These are phyloP conservation scores for Muntiacus reevesi DNA, from an alignment of 2,113 vertebrate species.

Conservation along the genomic window DNA sequence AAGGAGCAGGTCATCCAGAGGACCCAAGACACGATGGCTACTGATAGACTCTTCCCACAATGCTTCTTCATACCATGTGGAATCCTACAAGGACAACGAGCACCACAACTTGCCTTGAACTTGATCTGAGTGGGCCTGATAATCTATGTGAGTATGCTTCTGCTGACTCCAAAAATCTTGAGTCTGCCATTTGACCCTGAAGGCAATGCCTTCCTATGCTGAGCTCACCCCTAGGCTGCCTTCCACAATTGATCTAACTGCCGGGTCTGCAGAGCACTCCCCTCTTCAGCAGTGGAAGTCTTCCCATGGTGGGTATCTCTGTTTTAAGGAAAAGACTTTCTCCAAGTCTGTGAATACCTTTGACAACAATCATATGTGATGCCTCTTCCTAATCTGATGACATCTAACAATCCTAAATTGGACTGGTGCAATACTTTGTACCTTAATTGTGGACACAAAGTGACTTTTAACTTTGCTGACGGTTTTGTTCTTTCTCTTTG, in stretches of 20 bases:
- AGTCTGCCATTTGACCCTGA: background rate
- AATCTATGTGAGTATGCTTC: background rate
- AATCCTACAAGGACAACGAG: background rate
- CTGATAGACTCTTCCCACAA: background rate
- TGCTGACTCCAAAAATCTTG: background rate
- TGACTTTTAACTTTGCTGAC: background rate
- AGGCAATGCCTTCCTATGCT: background rate
- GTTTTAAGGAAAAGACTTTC: background rate
- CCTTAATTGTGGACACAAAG: background rate
- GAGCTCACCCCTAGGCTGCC: background rate
- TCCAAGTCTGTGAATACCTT: background rate
- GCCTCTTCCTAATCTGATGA: background rate
- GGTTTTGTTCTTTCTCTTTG: background rate
- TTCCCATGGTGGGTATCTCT: background rate
- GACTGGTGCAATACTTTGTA: background rate
- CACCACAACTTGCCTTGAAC: background rate
- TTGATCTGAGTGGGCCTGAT: fast-evolving
- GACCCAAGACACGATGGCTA: fast-evolving
- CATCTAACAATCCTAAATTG: background rate
- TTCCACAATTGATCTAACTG: background rate
- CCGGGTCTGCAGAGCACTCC: background rate
- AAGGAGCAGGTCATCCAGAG: background rate
- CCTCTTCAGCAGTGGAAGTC: background rate
- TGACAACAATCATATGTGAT: background rate
- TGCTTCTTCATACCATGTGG: background rate